phyloP scores from a whole-genome alignment of 2,113 vertebrate genomes.

The Oreochromis aureus region DNA sequence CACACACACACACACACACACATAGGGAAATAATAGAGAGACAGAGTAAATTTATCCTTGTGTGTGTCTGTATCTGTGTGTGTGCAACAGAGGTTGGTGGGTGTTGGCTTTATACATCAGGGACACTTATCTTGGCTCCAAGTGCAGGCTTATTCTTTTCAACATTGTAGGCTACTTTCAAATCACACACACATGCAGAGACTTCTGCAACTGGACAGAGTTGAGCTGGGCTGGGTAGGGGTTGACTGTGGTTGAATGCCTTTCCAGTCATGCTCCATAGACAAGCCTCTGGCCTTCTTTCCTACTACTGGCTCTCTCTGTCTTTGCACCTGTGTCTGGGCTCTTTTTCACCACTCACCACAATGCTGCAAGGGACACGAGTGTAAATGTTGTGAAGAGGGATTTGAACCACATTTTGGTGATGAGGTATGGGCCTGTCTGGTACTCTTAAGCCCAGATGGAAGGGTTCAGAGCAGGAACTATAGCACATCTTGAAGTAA shows the following conservation, averaged over 20 bases:
- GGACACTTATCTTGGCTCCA: slow-evolving; percentile 66
- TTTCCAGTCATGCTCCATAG: slow-evolving; percentile 69
- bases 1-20: slow-evolving; percentile 7
- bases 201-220: slow-evolving; percentile 40
- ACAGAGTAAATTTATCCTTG: background rate
- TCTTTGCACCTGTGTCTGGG: slow-evolving; percentile 66
- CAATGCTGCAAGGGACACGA: slow-evolving; percentile 60
- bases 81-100: slow-evolving; percentile 21
- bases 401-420: slow-evolving; percentile 65
- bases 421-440: slow-evolving; percentile 64
- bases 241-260: slow-evolving; percentile 67
- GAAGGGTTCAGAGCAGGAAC: slow-evolving; percentile 40
- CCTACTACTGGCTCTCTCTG: slow-evolving; percentile 56
- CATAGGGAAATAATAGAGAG: background rate
- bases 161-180: slow-evolving; percentile 59
- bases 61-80: slow-evolving; percentile 2
- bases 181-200: slow-evolving; percentile 25
- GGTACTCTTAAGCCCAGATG: slow-evolving; percentile 59
- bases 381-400: slow-evolving; percentile 68
- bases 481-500: slow-evolving; percentile 13
- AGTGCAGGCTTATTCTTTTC: slow-evolving; percentile 58
- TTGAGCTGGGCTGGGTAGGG: slow-evolving; percentile 49
- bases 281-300: slow-evolving; percentile 65
- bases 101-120: slow-evolving; percentile 49
- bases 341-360: slow-evolving; percentile 42